Conservation (phyloP, 2,888 invertebrate genomes). For the Dolomedes plantarius region DNA sequence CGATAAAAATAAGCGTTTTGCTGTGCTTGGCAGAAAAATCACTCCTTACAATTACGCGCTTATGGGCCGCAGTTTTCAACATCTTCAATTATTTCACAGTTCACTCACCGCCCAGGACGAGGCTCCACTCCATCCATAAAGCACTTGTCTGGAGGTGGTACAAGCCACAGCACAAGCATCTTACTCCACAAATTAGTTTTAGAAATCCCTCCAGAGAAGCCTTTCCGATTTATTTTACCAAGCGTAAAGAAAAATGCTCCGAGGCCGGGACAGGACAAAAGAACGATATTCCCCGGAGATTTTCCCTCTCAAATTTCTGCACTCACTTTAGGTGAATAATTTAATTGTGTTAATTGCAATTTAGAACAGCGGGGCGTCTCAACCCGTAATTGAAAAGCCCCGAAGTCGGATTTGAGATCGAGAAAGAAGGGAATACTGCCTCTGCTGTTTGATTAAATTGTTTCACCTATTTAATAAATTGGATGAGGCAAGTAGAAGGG, state of each 20-base stretch:
- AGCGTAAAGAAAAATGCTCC: constrained; percentile 7
- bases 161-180: neutral
- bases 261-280: neutral
- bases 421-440: constrained; percentile 25
- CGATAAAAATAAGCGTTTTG: neutral
- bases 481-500: neutral
- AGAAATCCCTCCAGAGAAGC: neutral
- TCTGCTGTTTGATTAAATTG: constrained; percentile 49
- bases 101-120: neutral
- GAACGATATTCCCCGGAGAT: neutral
- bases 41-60: neutral
- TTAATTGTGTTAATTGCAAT: constrained; percentile 58
- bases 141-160: neutral
- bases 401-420: constrained; percentile 21
- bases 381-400: constrained; percentile 39
- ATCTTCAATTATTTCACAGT: neutral
- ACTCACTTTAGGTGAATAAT: constrained; percentile 26
- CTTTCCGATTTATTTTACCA: neutral
- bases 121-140: neutral
- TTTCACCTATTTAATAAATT: neutral
- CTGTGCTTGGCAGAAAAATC: neutral
- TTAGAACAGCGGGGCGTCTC: neutral
- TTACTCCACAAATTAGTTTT: constrained; percentile 17
- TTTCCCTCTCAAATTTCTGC: constrained; percentile 10
- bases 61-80: neutral